These are phyloP conservation scores for Holotrichia oblita DNA, from an alignment of 1,140 invertebrate genomes.

Conservation along the genomic window DNA sequence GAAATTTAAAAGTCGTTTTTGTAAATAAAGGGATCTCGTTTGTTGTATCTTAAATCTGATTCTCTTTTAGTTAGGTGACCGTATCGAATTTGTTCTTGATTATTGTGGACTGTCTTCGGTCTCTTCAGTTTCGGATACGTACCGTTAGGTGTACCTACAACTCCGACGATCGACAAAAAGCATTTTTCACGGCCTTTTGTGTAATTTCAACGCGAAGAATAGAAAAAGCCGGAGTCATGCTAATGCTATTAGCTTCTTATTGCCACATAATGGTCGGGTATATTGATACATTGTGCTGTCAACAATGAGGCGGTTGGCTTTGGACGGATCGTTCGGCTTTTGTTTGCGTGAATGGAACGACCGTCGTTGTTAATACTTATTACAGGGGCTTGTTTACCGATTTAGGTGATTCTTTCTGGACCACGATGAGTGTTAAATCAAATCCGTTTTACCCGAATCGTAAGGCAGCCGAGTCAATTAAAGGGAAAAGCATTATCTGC, in stretches of 20 bases:
- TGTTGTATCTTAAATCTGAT: background rate
- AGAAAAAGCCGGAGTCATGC: constrained; percentile 52
- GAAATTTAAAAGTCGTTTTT: background rate
- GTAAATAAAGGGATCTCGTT: background rate
- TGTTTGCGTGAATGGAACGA: constrained; percentile 38
- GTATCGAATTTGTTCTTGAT: background rate
- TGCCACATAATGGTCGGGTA: constrained; percentile 48
- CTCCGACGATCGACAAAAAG: constrained; percentile 39
- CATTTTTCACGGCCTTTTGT: constrained; percentile 50
- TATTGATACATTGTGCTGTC: constrained; percentile 46
- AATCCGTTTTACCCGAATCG: too few species aligned
- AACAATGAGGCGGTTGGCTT: constrained; percentile 15
- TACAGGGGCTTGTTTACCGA: background rate
- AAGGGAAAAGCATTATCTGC: too few species aligned
- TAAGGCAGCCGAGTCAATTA: too few species aligned
- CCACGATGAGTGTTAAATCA: too few species aligned
- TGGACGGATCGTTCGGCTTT: constrained; percentile 37
- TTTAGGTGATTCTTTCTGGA: too few species aligned
- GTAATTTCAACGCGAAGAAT: constrained; percentile 43
- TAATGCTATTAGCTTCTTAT: constrained; percentile 54
- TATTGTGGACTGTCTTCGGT: background rate
- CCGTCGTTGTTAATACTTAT: background rate
- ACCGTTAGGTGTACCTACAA: background rate
- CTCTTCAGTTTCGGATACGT: background rate
- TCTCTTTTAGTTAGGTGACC: background rate